A percentile compares a stretch with the other conserved stretches of the same genome.
Conservation (phyloP, 2,113 vertebrate species). For the Agapornis roseicollis region DNA sequence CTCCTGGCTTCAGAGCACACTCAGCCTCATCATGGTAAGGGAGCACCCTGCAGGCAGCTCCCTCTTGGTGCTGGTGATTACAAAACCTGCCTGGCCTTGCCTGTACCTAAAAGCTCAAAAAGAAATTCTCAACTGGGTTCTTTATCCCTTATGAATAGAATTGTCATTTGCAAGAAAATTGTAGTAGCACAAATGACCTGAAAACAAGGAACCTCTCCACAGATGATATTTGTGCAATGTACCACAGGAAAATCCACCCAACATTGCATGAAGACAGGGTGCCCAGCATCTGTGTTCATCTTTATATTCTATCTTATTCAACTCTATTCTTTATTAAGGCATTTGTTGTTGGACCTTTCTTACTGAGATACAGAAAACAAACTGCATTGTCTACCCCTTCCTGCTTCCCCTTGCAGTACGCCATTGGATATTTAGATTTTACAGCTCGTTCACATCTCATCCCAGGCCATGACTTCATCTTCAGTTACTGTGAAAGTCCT, state of each 20-base stretch:
- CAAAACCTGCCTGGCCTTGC: neutral
- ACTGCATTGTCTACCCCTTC: neutral
- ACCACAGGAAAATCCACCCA: neutral
- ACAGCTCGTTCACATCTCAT: constrained; percentile 12
- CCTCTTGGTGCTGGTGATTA: rapidly evolving
- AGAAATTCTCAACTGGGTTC: neutral
- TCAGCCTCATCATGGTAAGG: neutral
- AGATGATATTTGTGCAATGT: neutral
- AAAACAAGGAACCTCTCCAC: neutral
- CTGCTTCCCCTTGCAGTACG: neutral
- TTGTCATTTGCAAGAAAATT: neutral
- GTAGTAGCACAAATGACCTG: neutral
- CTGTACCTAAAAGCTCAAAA: neutral
- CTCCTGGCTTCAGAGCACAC: neutral
- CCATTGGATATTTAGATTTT: neutral
- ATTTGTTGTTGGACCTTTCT: neutral
- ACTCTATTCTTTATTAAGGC: neutral
- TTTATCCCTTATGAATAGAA: neutral
- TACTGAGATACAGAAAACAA: neutral
- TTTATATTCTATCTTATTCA: neutral
- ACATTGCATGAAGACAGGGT: rapidly evolving
- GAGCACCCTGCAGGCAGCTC: neutral
- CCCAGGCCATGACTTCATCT: neutral
- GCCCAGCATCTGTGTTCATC: neutral
- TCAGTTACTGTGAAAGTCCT: constrained; percentile 24